Percentiles rank a stretch among this genome's conserved stretches.
Evolutionary conservation across 2,113 vertebrate species (phyloP).

Genomic region (Glareola pratincola): DNA sequence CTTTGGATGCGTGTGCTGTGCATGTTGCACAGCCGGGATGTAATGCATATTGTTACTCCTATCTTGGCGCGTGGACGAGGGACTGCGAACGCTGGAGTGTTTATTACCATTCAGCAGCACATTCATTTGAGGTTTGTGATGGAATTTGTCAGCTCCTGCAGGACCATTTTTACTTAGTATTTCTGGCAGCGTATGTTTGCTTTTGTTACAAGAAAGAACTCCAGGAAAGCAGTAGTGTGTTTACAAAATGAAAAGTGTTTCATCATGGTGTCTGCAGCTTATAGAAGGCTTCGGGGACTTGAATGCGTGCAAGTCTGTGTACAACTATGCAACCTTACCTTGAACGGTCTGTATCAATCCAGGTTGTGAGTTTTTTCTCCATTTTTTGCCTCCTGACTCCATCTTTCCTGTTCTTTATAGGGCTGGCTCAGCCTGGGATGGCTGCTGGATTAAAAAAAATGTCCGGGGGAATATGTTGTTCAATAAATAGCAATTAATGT

Average conservation of each 20-base stretch:
- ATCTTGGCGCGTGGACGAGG: neutral
- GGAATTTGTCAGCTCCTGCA: constrained; percentile 27
- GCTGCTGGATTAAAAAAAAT: neutral
- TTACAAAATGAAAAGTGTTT: constrained; percentile 56
- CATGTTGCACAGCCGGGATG: neutral
- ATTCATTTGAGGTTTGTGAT: neutral
- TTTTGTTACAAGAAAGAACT: constrained; percentile 49
- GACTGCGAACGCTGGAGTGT: neutral
- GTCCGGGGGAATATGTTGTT: neutral
- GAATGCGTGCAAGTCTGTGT: neutral
- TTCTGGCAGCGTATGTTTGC: constrained; percentile 23
- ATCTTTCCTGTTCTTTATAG: neutral
- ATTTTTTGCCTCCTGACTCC: neutral
- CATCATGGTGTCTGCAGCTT: constrained; percentile 38
- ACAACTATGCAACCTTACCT: neutral
- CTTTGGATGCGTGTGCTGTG: neutral
- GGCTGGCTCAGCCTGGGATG: neutral
- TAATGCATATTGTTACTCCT: neutral
- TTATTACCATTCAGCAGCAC: constrained; percentile 17
- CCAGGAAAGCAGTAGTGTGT: neutral
- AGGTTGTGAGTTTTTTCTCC: neutral
- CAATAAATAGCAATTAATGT: neutral
- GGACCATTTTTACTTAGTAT: constrained; percentile 22
- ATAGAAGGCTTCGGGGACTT: constrained; percentile 1
- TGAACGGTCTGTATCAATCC: neutral